Conservation (phyloP, 2,797 vertebrate genomes). For the Babyrousa celebensis region DNA sequence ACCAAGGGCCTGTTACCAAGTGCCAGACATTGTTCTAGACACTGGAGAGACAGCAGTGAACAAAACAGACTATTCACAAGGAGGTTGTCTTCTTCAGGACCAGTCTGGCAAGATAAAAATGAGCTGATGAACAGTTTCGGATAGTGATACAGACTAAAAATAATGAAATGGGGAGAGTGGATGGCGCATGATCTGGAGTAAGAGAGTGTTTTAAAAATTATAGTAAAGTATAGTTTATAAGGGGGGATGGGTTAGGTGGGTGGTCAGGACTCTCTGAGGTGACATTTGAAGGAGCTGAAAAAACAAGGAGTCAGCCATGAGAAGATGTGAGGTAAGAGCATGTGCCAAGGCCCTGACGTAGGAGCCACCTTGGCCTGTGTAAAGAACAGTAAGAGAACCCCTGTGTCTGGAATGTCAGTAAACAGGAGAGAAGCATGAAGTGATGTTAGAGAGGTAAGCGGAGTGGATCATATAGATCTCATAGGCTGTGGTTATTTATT, state of each 20-base stretch:
- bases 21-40: not conserved
- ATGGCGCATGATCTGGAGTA: not conserved
- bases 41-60: not conserved
- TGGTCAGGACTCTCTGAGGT: not conserved
- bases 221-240: no score
- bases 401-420: not conserved
- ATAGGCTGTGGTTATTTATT: not conserved
- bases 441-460: not conserved
- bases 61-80: not conserved
- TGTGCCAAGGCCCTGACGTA: not conserved
- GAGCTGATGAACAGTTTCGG: slow-evolving; percentile 11
- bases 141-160: not conserved
- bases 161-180: not conserved
- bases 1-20: not conserved
- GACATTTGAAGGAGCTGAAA: not conserved
- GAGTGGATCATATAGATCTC: not conserved
- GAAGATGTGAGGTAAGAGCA: not conserved
- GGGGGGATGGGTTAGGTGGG: not conserved
- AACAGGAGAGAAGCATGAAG: not conserved
- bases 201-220: no score
- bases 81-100: not conserved
- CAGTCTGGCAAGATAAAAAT: not conserved
- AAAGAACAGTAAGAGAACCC: slow-evolving; percentile 2
- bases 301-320: not conserved
- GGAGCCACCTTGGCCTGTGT: not conserved